Conservation (phyloP, 2,888 invertebrate species). For the Portevinia maculata region DNA sequence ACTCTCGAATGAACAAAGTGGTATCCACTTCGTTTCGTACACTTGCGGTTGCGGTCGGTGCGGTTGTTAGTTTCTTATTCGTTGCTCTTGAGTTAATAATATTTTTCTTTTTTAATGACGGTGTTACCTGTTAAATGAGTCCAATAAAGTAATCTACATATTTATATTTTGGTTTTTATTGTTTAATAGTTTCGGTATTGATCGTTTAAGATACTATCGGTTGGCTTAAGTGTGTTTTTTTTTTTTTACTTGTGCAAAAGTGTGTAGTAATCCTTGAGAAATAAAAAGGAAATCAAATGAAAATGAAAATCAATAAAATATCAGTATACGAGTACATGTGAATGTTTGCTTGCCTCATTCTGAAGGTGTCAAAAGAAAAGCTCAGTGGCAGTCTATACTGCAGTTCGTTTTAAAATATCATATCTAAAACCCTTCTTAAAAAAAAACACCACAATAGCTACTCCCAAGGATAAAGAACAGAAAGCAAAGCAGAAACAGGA, state of each 20-base stretch:
- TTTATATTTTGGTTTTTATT: conserved; percentile 1
- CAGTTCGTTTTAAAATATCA: conserved; percentile 59
- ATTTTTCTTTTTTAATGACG: conserved; percentile 36
- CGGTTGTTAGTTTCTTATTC: conserved; percentile 54
- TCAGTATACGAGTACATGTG: conserved; percentile 38
- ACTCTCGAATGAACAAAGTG: conserved; percentile 58
- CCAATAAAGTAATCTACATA: conserved; percentile 11
- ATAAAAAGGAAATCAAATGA: not conserved
- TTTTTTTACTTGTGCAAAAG: not conserved
- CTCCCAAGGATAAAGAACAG: conserved; percentile 48
- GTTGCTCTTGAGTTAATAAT: conserved; percentile 50
- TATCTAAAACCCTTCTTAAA: not conserved
- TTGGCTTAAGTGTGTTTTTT: not conserved
- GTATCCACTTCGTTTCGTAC: conserved; percentile 40
- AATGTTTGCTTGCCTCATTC: not conserved
- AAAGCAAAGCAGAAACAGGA: conserved; percentile 18
- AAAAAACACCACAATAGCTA: not conserved
- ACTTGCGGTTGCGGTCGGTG: conserved; percentile 45
- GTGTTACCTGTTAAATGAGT: conserved; percentile 24
- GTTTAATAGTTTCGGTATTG: not conserved
- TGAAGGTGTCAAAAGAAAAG: conserved; percentile 28
- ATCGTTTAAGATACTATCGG: conserved; percentile 17
- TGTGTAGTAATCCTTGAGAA: conserved; percentile 10
- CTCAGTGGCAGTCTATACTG: conserved; percentile 42
- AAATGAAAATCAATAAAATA: conserved; percentile 63